These are phyloP conservation scores for Euleptes europaea DNA, from an alignment of 2,113 vertebrate species.

Conservation along the genomic window DNA sequence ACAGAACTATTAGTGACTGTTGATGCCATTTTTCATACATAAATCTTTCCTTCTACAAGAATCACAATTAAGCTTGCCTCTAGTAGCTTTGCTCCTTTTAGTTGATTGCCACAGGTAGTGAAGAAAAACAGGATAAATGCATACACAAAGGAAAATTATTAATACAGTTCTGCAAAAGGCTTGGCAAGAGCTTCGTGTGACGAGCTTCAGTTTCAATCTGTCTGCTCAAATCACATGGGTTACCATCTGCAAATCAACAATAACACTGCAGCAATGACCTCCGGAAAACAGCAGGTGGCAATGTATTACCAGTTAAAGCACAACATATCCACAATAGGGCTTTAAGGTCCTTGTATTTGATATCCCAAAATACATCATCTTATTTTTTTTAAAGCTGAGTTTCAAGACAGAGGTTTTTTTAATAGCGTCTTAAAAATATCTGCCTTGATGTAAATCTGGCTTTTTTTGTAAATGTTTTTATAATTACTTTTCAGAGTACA, in stretches of 20 bases:
- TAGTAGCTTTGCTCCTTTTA: conserved; percentile 14
- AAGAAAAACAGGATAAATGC: neutral
- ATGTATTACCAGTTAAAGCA: conserved; percentile 69
- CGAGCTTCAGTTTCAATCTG: conserved; percentile 25
- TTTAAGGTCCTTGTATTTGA: neutral
- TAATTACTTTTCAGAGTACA: neutral
- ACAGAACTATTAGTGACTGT: conserved; percentile 65
- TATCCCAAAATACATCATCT: neutral
- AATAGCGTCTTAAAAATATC: neutral
- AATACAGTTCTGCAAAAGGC: neutral
- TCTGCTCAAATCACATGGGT: neutral
- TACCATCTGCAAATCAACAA: neutral
- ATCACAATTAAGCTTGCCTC: neutral
- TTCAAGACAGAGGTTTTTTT: neutral
- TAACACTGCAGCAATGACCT: neutral
- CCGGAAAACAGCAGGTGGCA: conserved; percentile 78
- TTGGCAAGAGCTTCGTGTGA: neutral
- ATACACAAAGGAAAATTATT: conserved; percentile 12
- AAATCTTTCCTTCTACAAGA: conserved; percentile 7
- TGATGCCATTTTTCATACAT: neutral
- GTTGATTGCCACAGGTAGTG: conserved; percentile 1
- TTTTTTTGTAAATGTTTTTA: neutral
- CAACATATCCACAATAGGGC: neutral
- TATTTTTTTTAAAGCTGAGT: neutral
- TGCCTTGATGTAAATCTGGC: neutral